Evolutionary conservation across 2,113 vertebrate species (phyloP), one percentile per base, ranked within the genome.

Genomic region (Hepsetus odoe): DNA sequence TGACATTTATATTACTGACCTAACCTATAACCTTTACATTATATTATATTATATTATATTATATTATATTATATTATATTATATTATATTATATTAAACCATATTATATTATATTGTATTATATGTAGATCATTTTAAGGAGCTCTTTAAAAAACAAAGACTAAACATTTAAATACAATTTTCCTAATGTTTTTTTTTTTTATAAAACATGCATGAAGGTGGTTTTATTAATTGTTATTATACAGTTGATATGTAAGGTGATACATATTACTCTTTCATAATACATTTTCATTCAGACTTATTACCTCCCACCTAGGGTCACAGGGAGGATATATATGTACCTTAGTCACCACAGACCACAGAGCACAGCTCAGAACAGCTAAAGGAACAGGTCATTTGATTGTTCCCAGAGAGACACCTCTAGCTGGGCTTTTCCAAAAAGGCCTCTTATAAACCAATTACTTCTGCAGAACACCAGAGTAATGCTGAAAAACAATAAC

Each of bases 401-500:
- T 49, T 32, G 53, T 64, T 40, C 74, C 42, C 14, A 6, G 62
- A 33, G 55, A 68, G 65, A 58, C 26, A 64, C 1, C 72, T 20
- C 55, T 59, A 53, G 74, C 77, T 76, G 67, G 33, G n/a, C 67
- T 67, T 64, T 82, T 42, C 42, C 18, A 83, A 65, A 70, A 33
- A 44, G 53, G 22, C 61, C 30, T 40, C 49, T 74, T 71, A 70
- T 84, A 73, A 62, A 38, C 22, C 46, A 78, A 73, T 77, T 77
- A 80, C 58, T 38, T 22, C 58, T 49, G 49, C 66, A 5, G 56
- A 59, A 79, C 58, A 4, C 59, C 65, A 58, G 35, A 71, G 72
- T 79, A 70, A 65, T 55, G 73, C 28, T 35, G 65, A 75, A 79
- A 75, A 83, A 59, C 72, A 76, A 79, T 83, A 71, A 26, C 6